Conservation (phyloP, 2,113 vertebrate genomes). For the Passer montanus region DNA sequence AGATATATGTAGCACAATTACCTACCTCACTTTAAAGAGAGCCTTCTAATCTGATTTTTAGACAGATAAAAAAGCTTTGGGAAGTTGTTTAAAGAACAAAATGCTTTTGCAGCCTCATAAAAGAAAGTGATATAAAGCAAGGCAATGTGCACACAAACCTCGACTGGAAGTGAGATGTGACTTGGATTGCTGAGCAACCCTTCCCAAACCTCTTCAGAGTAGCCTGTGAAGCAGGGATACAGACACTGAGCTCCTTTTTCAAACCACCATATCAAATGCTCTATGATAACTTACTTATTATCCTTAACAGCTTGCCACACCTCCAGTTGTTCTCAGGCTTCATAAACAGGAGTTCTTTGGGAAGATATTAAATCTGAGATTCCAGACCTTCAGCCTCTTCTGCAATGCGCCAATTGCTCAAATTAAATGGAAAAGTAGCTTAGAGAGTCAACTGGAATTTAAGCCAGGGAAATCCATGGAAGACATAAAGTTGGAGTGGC, state of each 20-base stretch:
- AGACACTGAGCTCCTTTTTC: background rate
- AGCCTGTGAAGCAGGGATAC: background rate
- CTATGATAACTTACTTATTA: background rate
- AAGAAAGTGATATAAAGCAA: background rate
- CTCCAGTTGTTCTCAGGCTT: background rate
- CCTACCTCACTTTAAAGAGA: background rate
- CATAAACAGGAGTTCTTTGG: background rate
- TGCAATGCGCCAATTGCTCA: background rate
- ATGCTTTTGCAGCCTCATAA: background rate
- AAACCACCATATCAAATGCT: background rate
- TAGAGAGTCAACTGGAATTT: background rate
- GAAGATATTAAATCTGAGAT: background rate
- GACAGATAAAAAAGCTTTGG: background rate
- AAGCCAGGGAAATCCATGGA: background rate
- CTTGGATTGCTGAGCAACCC: background rate
- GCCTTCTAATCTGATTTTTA: background rate
- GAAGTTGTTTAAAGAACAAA: background rate
- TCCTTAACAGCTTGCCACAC: background rate
- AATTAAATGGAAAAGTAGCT: background rate
- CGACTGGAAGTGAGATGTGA: background rate
- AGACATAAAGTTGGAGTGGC: background rate
- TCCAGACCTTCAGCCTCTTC: background rate
- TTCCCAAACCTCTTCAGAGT: background rate
- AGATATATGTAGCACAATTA: background rate
- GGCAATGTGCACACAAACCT: background rate